These are phyloP conservation scores for Solenodon paradoxus DNA, from an alignment of 2,113 vertebrate species.

Conservation along the genomic window DNA sequence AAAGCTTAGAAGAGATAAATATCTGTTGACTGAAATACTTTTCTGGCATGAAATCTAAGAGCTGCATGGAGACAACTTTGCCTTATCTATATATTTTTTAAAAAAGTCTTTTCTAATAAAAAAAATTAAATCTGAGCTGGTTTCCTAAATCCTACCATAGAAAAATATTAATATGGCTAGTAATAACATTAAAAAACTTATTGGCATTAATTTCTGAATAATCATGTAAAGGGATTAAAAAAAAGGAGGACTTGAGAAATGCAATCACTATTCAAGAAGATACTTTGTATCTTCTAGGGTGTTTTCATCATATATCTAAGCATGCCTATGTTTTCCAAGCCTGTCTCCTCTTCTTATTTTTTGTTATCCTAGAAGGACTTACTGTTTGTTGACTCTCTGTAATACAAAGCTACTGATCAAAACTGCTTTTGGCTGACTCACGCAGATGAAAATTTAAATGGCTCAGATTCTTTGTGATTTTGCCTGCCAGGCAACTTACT, in stretches of 20 bases:
- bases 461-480: background rate
- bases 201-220: background rate
- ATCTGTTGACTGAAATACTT: background rate
- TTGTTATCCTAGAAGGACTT: background rate
- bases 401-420: background rate
- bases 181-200: background rate
- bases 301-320: background rate
- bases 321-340: too few species aligned
- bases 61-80: background rate
- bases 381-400: background rate
- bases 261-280: background rate
- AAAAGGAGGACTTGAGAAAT: background rate
- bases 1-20: conserved; percentile 25
- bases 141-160: background rate
- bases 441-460: background rate
- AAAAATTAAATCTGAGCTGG: background rate
- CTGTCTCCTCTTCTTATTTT: background rate
- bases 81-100: background rate
- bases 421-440: background rate
- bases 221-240: background rate
- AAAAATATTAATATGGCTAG: background rate
- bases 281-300: background rate
- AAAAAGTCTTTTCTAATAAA: background rate
- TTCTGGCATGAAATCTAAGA: background rate
- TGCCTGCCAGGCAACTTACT: background rate